These are phyloP conservation scores for Melanostoma scalare DNA, from an alignment of 2,888 invertebrate genomes.

Conservation along the genomic window DNA sequence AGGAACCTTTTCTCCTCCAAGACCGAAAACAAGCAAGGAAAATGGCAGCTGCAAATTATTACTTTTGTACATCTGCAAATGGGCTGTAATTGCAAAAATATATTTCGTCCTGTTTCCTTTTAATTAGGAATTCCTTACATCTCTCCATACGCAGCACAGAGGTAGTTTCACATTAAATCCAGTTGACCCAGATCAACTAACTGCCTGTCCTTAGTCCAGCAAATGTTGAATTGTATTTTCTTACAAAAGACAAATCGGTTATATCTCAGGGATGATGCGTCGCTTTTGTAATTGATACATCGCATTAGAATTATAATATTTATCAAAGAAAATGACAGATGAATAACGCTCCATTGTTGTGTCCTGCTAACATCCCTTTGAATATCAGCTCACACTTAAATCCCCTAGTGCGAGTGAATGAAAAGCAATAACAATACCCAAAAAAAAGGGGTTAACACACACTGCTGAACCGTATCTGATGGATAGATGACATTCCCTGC, in stretches of 20 bases:
- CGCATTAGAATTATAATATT: conserved; percentile 68
- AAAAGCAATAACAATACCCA: conserved; percentile 8
- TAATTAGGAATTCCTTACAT: background rate
- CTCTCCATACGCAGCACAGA: background rate
- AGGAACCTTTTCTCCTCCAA: too few species aligned
- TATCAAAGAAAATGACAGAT: conserved; percentile 66
- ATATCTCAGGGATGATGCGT: conserved; percentile 33
- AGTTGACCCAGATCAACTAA: conserved; percentile 13
- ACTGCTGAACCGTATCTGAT: conserved; percentile 52
- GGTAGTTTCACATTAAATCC: background rate
- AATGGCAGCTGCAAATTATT: background rate
- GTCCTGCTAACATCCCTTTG: conserved; percentile 33
- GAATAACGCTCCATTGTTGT: conserved; percentile 57
- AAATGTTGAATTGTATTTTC: conserved; percentile 9
- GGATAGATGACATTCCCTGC: conserved; percentile 51
- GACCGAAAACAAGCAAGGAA: too few species aligned
- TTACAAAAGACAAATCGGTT: conserved; percentile 31
- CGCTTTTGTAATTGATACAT: conserved; percentile 67
- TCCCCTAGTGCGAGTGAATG: background rate
- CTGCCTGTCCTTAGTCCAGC: background rate
- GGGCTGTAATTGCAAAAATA: background rate
- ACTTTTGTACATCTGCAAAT: too few species aligned
- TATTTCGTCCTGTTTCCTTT: background rate
- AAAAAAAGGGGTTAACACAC: conserved; percentile 53
- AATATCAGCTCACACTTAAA: conserved; percentile 52